These are phyloP conservation scores for Vanacampus margaritifer DNA, from an alignment of 2,113 vertebrate genomes.

Conservation along the genomic window DNA sequence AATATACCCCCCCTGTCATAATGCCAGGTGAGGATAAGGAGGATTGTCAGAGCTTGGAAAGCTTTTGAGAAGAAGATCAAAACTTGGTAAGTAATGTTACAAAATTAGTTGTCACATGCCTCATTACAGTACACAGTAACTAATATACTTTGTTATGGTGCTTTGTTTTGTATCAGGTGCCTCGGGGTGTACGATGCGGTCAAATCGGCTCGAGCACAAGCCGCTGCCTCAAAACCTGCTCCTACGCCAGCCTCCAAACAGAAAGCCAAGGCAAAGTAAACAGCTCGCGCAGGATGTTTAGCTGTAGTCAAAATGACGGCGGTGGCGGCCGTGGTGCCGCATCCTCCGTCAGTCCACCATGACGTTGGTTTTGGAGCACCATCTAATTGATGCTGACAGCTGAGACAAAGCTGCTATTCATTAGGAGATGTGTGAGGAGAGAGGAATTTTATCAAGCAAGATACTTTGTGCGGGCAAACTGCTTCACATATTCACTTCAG, in stretches of 20 bases:
- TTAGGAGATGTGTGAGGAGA: conserved; percentile 19
- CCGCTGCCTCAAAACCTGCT: conserved; percentile 32
- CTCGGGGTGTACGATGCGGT: conserved; percentile 37
- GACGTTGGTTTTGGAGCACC: conserved; percentile 54
- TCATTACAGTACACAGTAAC: not conserved
- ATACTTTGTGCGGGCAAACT: conserved; percentile 46
- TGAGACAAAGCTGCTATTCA: conserved; percentile 62
- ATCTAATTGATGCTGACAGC: conserved; percentile 55
- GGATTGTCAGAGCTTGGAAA: conserved; percentile 69
- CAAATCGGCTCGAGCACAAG: conserved; percentile 34
- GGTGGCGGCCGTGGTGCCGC: not conserved
- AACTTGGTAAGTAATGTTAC: conserved; percentile 74
- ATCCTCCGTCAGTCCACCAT: conserved; percentile 11
- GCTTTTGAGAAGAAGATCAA: conserved; percentile 75
- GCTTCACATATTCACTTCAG: conserved; percentile 39
- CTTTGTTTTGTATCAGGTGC: conserved; percentile 45
- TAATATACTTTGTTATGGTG: not conserved
- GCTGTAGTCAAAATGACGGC: not conserved
- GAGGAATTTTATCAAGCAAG: conserved; percentile 49
- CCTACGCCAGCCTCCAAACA: conserved; percentile 46
- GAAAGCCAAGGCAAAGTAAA: conserved; percentile 74
- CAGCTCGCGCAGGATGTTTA: conserved; percentile 7
- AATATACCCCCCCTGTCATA: not conserved
- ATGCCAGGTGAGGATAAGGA: conserved; percentile 81
- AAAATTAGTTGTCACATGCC: not conserved